A percentile compares a stretch with the other conserved stretches of the same genome.
These are phyloP conservation scores for Todus mexicanus DNA, from an alignment of 2,797 vertebrate genomes.

Conservation along the genomic window DNA sequence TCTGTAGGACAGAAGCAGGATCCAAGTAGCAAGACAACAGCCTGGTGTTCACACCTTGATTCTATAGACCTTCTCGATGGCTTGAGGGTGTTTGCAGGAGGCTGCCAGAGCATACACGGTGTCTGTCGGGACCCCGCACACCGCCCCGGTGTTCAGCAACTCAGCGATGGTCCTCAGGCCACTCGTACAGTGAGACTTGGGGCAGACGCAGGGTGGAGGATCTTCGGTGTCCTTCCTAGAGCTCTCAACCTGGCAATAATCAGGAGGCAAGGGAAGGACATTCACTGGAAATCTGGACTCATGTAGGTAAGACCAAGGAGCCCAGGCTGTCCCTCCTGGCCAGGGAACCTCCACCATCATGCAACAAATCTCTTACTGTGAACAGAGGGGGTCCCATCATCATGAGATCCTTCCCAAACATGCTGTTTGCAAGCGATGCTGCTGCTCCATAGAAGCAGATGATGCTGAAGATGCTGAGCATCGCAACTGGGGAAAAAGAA, in stretches of 20 bases:
- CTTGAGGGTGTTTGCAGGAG: constrained; percentile 86
- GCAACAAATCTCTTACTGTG: constrained; percentile 66
- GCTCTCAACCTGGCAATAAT: constrained; percentile 5
- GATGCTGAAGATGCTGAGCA: constrained; percentile 77
- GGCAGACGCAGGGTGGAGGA: constrained; percentile 70
- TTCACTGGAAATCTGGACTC: not conserved
- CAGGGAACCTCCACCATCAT: not conserved
- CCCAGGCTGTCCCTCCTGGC: not conserved
- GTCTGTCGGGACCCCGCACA: constrained; percentile 88
- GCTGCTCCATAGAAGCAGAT: constrained; percentile 82
- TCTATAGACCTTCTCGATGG: constrained; percentile 77
- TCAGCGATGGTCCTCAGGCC: constrained; percentile 78
- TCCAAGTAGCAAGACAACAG: not conserved
- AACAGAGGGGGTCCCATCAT: constrained; percentile 79
- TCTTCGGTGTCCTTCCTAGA: not conserved
- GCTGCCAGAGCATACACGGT: constrained; percentile 88
- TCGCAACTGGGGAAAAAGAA: constrained; percentile 72
- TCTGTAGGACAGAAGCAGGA: not conserved
- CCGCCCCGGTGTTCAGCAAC: constrained; percentile 76
- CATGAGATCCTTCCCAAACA: constrained; percentile 79
- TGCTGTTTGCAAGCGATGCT: constrained; percentile 80
- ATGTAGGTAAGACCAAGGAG: not conserved
- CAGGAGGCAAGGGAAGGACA: not conserved
- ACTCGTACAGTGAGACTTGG: constrained; percentile 79
- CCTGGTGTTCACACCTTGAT: constrained; percentile 48